Evolutionary conservation across 2,113 vertebrate species (phyloP), one percentile per base, ranked within the genome.

Genomic region (Tylochromis polylepis): DNA sequence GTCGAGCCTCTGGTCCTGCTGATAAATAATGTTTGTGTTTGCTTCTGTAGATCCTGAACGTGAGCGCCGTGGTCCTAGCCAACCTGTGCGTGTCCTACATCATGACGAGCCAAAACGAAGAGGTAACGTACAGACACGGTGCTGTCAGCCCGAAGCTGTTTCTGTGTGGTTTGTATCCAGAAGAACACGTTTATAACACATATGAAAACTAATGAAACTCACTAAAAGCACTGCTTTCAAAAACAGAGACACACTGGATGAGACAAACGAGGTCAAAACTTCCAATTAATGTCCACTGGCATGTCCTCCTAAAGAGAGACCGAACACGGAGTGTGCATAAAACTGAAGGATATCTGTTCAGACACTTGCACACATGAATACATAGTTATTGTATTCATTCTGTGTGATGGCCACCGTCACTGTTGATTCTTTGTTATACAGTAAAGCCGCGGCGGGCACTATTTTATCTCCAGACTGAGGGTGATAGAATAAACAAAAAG

Each of bases 1-100:
- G 4, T 31, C 10, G 49, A 31, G 70, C 5, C 43, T 77, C 10
- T 49, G 43, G 29, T 51, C 70, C 27, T 49, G n/a, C 24, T 62
- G 31, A 57, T 85, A 11, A 22, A 51, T 57, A 20, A 55, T 31
- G 60, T 10, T 0, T 20, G 24, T 81, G 24, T 79, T 38, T 79
- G 11, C 59, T 15, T 49, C 20, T 84, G 70, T 34, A 97, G 97
- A 99, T 99, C 91, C 95, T 99, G 14, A 95, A 97, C 0, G 97
- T 99, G 53, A 99, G 98, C 41, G 98, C 98, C 2, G 97, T 98
- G 67, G 98, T 99, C 38, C 93, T 99, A 89, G 98, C 98, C 57
- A 99, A 99, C 94, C 97, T 99, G 70, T 99, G 98, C 0, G 98
- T 99, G 75, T 98, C 98, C 46, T 99, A 99, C 92, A 99, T 99